A percentile compares a stretch with the other conserved stretches of the same genome.
Conservation (phyloP, 2,113 vertebrate genomes). For the Dasyprocta punctata region DNA sequence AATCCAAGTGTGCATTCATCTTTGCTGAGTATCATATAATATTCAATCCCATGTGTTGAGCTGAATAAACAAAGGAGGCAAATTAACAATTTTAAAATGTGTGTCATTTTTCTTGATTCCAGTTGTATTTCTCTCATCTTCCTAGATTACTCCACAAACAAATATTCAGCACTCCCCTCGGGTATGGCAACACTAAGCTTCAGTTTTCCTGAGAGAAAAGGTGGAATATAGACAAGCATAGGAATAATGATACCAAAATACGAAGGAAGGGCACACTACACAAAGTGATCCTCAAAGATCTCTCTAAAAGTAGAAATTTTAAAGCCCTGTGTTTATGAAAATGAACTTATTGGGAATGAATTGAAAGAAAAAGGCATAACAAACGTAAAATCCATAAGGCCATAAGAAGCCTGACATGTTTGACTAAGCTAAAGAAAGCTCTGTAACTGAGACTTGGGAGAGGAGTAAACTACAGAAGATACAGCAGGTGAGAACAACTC, state of each 20-base stretch:
- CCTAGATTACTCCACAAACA: background rate
- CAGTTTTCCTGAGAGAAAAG: background rate
- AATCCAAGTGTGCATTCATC: background rate
- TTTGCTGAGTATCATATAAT: background rate
- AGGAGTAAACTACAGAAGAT: background rate
- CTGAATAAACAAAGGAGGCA: background rate
- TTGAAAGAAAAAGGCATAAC: background rate
- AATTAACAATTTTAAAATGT: background rate
- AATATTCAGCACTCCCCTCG: background rate
- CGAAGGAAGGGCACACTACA: rapidly evolving
- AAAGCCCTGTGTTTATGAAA: background rate
- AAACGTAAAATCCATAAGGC: background rate
- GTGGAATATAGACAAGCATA: background rate
- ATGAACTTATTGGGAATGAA: background rate
- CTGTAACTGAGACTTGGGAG: background rate
- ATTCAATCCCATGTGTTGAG: background rate
- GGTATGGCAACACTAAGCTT: background rate
- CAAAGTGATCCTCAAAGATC: background rate
- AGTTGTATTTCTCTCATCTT: background rate
- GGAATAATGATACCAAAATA: background rate
- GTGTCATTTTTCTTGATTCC: background rate
- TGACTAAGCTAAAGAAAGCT: background rate
- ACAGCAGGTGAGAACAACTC: background rate
- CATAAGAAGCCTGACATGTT: background rate
- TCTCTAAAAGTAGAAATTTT: background rate